Percentiles rank a stretch among this genome's conserved stretches.
Evolutionary conservation across 1,140 invertebrate species (phyloP).

Genomic region (Papilio xuthus): DNA sequence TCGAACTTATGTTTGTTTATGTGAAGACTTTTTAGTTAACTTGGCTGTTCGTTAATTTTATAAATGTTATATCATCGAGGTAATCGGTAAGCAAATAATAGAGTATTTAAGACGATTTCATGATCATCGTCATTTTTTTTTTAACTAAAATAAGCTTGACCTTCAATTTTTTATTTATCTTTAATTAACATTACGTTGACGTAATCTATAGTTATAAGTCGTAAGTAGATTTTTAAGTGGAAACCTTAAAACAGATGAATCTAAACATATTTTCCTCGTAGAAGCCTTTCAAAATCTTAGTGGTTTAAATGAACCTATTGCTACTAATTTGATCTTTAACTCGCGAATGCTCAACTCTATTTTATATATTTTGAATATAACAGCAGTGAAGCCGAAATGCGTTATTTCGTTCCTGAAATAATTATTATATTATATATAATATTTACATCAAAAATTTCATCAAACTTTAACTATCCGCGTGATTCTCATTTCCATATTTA

Average conservation of each 20-base stretch:
- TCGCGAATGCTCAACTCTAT: no score
- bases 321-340: no score
- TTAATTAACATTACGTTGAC: slow-evolving; percentile 9
- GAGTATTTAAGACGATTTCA: slow-evolving; percentile 11
- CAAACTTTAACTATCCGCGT: no score
- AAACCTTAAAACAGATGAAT: background rate
- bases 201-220: background rate
- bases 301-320: no score
- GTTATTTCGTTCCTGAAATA: no score
- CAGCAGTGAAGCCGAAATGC: no score
- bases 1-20: background rate
- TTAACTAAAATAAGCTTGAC: background rate
- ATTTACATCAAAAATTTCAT: no score
- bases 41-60: background rate
- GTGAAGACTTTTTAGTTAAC: background rate
- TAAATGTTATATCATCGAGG: background rate
- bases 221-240: background rate
- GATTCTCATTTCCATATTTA: no score
- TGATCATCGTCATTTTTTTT: slow-evolving; percentile 3
- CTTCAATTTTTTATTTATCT: slow-evolving; percentile 3
- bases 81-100: slow-evolving; percentile 12
- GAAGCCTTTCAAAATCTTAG: no score
- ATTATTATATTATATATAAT: no score
- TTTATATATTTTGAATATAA: no score
- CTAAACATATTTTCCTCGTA: no score